Base-by-base conservation (phyloP, 2,888 invertebrate genomes). In the Xylocampa areola region DNA sequence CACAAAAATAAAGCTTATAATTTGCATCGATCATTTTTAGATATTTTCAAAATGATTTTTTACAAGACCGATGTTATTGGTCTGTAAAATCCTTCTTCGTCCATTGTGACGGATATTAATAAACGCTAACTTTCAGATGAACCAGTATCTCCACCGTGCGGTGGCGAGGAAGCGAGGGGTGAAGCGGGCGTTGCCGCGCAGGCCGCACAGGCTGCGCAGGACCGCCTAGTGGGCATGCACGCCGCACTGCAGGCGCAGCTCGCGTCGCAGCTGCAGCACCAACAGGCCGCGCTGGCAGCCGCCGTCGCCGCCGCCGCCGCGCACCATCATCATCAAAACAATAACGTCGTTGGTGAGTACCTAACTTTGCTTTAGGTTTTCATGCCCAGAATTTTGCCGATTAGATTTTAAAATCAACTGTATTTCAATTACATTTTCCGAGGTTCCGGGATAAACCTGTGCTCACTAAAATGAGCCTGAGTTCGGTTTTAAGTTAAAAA, bases 211-310 rank as follows among this genome's bases (percentile, higher is more conserved):
- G 90, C 90, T 76, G 85, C 59, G 57, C 70, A 65, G 54, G 61
- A 76, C 73, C 67, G 77, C 86, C 65, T 87, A 41, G 84, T 80
- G 57, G 85, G 84, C 72, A 87, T 91, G 88, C 92, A 93, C 77
- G 92, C 92, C 17, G 90, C 95, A 65, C 89, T 95, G 60, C 95
- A 95, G 80, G 95, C 95, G 76, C 95, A 95, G 88, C 94, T 95
- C 57, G 94, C 95, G 68, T 90, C 95, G 79, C 95, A 95, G 81
- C 90, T 95, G 79, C 95, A 95, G 79, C 95, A 95, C 76, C 95
- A 95, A 82, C 94, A 95, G 77, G 95, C 95, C 7, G 88, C 89
- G 44, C 81, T 90, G 21, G 92, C 95, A 73, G 94, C 95, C 82
- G 91, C 95, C 84, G 87, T 95, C 83, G 92, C 95, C 66, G 95